Evolutionary conservation across 2,113 vertebrate species (phyloP).

Genomic region (Sylvicapra grimmia): DNA sequence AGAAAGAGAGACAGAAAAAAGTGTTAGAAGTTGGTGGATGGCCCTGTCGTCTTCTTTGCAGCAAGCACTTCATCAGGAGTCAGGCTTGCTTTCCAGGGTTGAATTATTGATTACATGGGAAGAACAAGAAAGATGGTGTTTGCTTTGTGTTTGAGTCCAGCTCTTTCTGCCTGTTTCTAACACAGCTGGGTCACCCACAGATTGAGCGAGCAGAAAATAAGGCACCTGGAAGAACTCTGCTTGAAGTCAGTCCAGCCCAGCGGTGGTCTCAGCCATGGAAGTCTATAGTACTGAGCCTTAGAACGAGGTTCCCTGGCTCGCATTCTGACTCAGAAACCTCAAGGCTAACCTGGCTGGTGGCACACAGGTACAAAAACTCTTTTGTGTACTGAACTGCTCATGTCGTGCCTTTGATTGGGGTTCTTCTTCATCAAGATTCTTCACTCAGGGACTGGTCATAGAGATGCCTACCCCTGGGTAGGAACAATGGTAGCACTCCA

Average conservation of each 20-base stretch:
- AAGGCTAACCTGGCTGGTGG: neutral
- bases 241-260: neutral
- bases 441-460: neutral
- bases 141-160: slow-evolving; percentile 35
- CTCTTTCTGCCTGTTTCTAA: neutral
- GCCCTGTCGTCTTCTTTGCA: neutral
- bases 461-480: neutral
- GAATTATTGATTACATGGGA: slow-evolving; percentile 53
- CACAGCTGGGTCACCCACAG: neutral
- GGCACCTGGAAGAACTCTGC: neutral
- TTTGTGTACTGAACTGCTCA: too few species aligned
- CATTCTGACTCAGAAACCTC: neutral
- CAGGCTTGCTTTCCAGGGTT: slow-evolving; percentile 13
- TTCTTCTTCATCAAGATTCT: neutral
- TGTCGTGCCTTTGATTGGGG: neutral
- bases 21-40: neutral
- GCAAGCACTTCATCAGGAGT: neutral
- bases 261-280: neutral
- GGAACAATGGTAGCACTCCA: too few species aligned
- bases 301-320: neutral
- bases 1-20: neutral
- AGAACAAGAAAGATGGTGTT: slow-evolving; percentile 34
- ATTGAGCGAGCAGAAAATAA: neutral
- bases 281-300: neutral
- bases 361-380: neutral